Evolutionary conservation across 2,797 vertebrate species (phyloP).

Genomic region (Arctocebus calabarensis): DNA sequence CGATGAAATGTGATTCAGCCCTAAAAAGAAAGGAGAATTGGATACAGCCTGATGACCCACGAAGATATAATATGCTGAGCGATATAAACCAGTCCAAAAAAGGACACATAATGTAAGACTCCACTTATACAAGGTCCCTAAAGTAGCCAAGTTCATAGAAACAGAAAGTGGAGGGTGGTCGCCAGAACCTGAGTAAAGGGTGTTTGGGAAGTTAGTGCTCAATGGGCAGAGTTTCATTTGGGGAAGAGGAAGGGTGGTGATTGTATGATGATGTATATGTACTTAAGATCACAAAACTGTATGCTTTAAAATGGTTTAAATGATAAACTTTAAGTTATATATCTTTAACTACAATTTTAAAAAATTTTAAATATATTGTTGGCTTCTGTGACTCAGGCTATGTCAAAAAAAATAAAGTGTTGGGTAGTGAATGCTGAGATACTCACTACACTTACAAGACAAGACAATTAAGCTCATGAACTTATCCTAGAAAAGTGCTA

Average conservation of each 20-base stretch:
- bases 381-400: neutral
- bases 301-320: neutral
- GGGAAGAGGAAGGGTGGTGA: neutral
- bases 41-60: neutral
- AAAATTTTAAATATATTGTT: neutral
- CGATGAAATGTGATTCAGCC: neutral
- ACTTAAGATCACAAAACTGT: neutral
- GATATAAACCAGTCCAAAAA: neutral
- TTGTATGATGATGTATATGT: neutral
- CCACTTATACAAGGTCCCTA: neutral
- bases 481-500: no score
- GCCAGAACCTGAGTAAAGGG: neutral
- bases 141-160: neutral
- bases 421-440: neutral
- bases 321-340: neutral
- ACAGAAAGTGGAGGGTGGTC: neutral
- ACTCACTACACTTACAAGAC: neutral
- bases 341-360: neutral
- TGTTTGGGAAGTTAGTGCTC: neutral
- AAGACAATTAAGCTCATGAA: no score
- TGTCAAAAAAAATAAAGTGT: neutral
- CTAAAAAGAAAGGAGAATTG: conserved; percentile 21
- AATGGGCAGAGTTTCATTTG: neutral
- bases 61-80: neutral
- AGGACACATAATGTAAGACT: neutral